Conservation (phyloP, 2,113 vertebrate genomes). For the Plectropomus leopardus region DNA sequence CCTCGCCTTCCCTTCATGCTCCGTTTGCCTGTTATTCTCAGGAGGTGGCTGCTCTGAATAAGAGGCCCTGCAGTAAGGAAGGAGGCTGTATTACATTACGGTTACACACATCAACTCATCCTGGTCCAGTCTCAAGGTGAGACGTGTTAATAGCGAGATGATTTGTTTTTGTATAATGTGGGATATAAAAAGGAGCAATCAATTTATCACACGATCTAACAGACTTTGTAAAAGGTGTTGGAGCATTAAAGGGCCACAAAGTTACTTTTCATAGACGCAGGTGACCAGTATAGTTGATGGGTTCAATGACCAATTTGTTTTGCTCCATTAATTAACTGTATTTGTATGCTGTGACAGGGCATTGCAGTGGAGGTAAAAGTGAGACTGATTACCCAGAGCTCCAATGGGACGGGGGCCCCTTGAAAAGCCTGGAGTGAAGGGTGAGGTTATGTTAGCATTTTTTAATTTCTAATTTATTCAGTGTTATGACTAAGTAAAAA, state of each 20-base stretch:
- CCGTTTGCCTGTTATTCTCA: conserved; percentile 79
- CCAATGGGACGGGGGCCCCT: too few relatives aligned
- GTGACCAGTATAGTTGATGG: background rate
- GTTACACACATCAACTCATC: conserved; percentile 49
- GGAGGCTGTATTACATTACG: conserved; percentile 51
- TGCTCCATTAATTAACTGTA: background rate
- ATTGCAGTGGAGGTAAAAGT: too few relatives aligned
- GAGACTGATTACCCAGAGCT: too few relatives aligned
- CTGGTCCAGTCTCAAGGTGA: conserved; percentile 42
- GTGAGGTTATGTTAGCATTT: too few relatives aligned
- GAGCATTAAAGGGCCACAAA: background rate
- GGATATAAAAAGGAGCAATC: background rate
- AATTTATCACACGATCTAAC: background rate
- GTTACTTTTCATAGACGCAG: background rate
- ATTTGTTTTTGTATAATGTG: conserved; percentile 30
- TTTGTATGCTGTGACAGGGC: background rate
- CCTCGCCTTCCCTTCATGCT: conserved; percentile 84
- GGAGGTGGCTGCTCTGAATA: conserved; percentile 74
- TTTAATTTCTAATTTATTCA: too few relatives aligned
- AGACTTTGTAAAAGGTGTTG: background rate
- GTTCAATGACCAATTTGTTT: background rate
- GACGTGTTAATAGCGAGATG: conserved; percentile 20
- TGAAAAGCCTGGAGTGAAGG: too few relatives aligned
- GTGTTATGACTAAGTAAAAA: too few relatives aligned
- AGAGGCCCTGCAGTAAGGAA: conserved; percentile 60